Conservation (phyloP, 2,797 vertebrate species). For the Micropoecilia bifurca region DNA sequence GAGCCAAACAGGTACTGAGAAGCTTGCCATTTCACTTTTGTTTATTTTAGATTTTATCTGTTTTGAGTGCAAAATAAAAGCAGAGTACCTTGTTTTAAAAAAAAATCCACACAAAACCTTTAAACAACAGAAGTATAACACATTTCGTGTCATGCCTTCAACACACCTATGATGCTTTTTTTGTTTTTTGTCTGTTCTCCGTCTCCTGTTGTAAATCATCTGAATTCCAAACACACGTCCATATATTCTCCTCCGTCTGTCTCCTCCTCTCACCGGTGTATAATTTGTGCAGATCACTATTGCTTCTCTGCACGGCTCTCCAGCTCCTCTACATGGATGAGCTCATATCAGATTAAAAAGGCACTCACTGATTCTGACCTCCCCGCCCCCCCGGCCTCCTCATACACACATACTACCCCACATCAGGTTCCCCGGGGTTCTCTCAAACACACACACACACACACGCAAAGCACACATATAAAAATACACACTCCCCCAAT, state of each 20-base stretch:
- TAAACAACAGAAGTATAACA: background rate
- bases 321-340: conserved; percentile 79
- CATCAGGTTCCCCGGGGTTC: conserved; percentile 47
- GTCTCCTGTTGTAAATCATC: conserved; percentile 56
- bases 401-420: conserved; percentile 18
- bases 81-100: background rate
- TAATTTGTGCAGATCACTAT: conserved; percentile 77
- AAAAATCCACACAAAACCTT: background rate
- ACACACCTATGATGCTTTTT: conserved; percentile 41
- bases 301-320: conserved; percentile 72
- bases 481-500: conserved; percentile 10
- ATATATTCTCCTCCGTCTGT: conserved; percentile 54
- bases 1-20: background rate
- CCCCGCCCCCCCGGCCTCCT: conserved; percentile 42
- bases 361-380: conserved; percentile 66
- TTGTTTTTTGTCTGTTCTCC: conserved; percentile 2
- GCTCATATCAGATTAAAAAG: conserved; percentile 80
- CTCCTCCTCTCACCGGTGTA: conserved; percentile 55
- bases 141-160: conserved; percentile 61
- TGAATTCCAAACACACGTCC: conserved; percentile 65
- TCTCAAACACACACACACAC: conserved; percentile 41
- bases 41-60: background rate
- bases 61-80: background rate
- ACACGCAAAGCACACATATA: conserved; percentile 12
- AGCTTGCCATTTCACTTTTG: background rate